These are phyloP conservation scores for Empidonax traillii DNA, from an alignment of 2,113 vertebrate species.

Conservation along the genomic window DNA sequence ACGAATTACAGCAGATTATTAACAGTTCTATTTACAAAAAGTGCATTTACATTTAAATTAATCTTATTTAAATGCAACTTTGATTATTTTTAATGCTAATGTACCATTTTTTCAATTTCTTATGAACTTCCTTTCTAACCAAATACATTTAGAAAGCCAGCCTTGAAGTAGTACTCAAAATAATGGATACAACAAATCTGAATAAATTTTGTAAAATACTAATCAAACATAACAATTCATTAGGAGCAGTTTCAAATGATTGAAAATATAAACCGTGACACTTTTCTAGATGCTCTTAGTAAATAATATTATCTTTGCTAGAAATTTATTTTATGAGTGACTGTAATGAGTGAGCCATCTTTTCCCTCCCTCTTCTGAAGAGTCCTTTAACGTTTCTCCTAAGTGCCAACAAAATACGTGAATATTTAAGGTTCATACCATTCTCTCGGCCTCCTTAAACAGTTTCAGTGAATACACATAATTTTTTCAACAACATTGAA, in stretches of 20 bases:
- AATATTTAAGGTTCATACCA: background rate
- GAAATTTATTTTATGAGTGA: background rate
- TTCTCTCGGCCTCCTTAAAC: background rate
- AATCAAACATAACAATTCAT: background rate
- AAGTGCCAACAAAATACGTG: background rate
- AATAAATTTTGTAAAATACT: background rate
- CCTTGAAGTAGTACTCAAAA: background rate
- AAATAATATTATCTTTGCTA: background rate
- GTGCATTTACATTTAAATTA: slow-evolving; percentile 56
- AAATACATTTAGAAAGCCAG: background rate
- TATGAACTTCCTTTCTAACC: background rate
- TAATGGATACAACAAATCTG: background rate
- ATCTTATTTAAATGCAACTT: slow-evolving; percentile 38
- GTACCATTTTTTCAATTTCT: background rate
- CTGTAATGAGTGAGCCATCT: background rate
- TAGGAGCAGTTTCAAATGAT: background rate
- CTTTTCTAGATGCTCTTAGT: background rate
- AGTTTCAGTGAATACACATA: background rate
- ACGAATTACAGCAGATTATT: slow-evolving; percentile 5
- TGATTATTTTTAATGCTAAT: background rate
- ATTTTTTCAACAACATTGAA: background rate
- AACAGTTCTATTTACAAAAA: slow-evolving; percentile 36
- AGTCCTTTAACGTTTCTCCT: background rate
- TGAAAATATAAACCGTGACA: background rate
- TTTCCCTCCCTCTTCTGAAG: background rate